Percentiles rank a stretch among this genome's conserved stretches.
Evolutionary conservation across 2,113 vertebrate species (phyloP).

Genomic region (Silurus asotus): DNA sequence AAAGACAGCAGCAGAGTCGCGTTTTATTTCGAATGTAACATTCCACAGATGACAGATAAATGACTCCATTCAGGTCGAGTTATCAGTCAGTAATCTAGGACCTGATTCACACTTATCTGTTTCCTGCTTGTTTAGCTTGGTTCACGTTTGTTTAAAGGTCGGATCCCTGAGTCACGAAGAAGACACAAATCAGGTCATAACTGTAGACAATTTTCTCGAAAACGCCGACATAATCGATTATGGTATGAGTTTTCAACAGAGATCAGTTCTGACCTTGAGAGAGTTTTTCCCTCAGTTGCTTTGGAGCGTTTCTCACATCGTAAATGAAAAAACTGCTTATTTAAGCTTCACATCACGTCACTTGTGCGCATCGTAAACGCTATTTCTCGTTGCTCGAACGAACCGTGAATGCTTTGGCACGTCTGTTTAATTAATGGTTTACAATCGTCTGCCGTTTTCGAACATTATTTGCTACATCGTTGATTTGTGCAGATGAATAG

Average conservation of each 20-base stretch:
- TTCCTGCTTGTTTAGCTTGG: background rate
- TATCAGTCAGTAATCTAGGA: background rate
- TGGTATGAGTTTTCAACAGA: background rate
- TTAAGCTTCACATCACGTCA: too few species aligned
- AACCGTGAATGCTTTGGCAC: too few species aligned
- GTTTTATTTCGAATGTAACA: background rate
- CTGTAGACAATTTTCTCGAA: background rate
- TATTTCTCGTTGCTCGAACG: too few species aligned
- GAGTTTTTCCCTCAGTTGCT: background rate
- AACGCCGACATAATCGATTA: background rate
- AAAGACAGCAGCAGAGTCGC: background rate
- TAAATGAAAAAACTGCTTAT: too few species aligned
- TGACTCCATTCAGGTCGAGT: background rate
- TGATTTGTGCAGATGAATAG: too few species aligned
- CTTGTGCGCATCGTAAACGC: too few species aligned
- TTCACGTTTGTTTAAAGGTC: background rate
- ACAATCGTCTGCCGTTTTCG: too few species aligned
- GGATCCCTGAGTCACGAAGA: background rate
- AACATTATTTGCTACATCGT: too few species aligned
- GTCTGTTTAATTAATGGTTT: too few species aligned
- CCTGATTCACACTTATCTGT: too few species aligned
- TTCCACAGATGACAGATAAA: background rate
- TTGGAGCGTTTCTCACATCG: background rate
- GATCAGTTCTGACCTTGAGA: background rate
- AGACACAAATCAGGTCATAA: background rate